Conservation (phyloP, 2,888 invertebrate genomes). For the Machimus rusticus region DNA sequence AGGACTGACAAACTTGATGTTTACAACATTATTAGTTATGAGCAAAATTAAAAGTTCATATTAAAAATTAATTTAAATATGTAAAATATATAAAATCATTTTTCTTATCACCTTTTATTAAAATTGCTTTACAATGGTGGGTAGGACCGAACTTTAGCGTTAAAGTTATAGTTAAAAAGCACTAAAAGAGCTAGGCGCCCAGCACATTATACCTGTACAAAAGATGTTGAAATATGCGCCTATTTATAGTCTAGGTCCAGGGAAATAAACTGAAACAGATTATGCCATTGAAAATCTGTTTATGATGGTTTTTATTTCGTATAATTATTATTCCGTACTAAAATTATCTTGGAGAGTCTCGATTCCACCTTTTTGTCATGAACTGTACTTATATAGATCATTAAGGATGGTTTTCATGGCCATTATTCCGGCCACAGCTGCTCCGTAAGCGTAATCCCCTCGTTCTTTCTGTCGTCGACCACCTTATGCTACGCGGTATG, state of each 20-base stretch:
- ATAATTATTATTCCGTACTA: conserved; percentile 48
- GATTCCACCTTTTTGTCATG: conserved; percentile 48
- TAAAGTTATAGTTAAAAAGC: too few relatives aligned
- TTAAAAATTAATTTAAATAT: too few relatives aligned
- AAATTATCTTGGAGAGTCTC: conserved; percentile 45
- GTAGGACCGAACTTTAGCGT: too few relatives aligned
- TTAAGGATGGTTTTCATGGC: conserved; percentile 63
- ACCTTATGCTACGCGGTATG: background rate
- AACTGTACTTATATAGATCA: conserved; percentile 53
- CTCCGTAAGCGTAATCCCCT: conserved; percentile 28
- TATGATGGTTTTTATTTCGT: conserved; percentile 43
- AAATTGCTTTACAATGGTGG: too few relatives aligned
- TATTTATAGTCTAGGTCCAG: background rate
- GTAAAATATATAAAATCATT: too few relatives aligned
- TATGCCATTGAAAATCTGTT: conserved; percentile 39
- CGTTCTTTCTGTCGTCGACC: background rate
- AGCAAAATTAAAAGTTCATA: too few relatives aligned
- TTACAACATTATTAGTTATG: too few relatives aligned
- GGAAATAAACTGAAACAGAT: background rate
- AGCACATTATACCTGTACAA: background rate
- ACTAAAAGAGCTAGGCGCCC: too few relatives aligned
- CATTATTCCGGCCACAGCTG: conserved; percentile 62
- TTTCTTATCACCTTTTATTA: too few relatives aligned
- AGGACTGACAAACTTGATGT: too few relatives aligned
- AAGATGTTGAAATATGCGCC: background rate